Evolutionary conservation across 2,888 invertebrate genomes (phyloP), one percentile per base, ranked within the genome.

Genomic region (Bhutanitis thaidina): DNA sequence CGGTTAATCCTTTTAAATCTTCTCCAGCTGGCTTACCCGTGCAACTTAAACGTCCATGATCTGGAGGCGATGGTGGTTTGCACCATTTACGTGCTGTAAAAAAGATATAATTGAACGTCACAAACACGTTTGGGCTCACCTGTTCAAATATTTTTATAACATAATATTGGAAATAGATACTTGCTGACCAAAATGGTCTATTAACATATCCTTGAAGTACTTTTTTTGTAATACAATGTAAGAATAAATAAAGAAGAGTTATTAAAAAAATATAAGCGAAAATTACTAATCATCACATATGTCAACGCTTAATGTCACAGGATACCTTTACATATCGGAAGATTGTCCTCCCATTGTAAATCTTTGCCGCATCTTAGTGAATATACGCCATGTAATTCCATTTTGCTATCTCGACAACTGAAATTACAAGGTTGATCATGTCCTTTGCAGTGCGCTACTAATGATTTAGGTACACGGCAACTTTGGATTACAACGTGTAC

Each of bases 401-500:
- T 56, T 27, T 63, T 68, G 30, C 67, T 49, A 60, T 83, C 70
- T 12, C 73, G 72, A 56, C 90, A 90, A 4, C 72, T 70, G 55
- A 90, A 86, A 43, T 65, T 70, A 61, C 90, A 90, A 8, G 63
- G 60, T 58, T 71, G 75, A 58, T 70, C 69, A 60, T 59, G 56
- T 55, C 77, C 69, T 44, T 67, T 61, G 65, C 84, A 82, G 43
- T 78, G 69, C 32, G 76, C 63, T 39, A 67, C 52, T 54, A 89
- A 71, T 60, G 80, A 69, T 54, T 71, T 77, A 41, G 89, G 82
- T 16, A 78, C 65, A 15, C 71, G 62, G 60, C 90, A 90, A 44
- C 68, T 71, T 60, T 85, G 85, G 45, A 77, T 64, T 52, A 89
- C 65, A 2, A 89, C 86, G 60, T 86, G 76, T 45, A 88, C 71